A percentile compares a stretch with the other conserved stretches of the same genome.
Evolutionary conservation across 1,140 invertebrate genomes (phyloP).

Genomic region (Hyles euphorbiae): DNA sequence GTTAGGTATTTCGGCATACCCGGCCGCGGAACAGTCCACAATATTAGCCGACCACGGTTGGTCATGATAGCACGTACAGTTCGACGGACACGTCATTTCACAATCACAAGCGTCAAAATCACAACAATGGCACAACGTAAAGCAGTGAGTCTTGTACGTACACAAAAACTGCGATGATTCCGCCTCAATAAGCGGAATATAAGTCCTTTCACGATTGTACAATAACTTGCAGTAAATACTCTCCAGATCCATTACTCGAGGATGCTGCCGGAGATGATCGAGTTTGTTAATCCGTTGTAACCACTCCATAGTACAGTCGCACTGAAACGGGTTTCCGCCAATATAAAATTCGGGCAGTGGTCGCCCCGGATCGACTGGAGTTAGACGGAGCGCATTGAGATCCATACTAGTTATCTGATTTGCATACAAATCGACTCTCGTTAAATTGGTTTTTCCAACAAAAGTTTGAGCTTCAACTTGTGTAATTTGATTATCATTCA

Average conservation of each 20-base stretch:
- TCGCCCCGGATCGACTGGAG: conserved; percentile 81
- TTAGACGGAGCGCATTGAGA: conserved; percentile 84
- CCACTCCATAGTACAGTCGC: conserved; percentile 93
- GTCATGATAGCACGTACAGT: conserved; percentile 96
- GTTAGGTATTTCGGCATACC: conserved; percentile 87
- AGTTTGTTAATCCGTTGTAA: conserved; percentile 89
- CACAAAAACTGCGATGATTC: conserved; percentile 93
- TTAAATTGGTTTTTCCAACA: conserved; percentile 88
- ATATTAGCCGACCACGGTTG: conserved; percentile 95
- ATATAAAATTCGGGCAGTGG: conserved; percentile 90
- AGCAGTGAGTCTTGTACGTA: conserved; percentile 94
- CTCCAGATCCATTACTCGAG: conserved; percentile 92
- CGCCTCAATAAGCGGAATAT: conserved; percentile 88
- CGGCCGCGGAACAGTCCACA: conserved; percentile 90
- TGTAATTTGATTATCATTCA: conserved; percentile 89
- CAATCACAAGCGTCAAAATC: conserved; percentile 97
- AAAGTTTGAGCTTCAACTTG: conserved; percentile 89
- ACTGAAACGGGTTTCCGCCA: conserved; percentile 90
- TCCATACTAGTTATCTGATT: conserved; percentile 90
- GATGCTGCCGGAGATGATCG: conserved; percentile 85
- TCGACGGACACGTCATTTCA: conserved; percentile 95
- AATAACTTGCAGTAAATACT: conserved; percentile 93
- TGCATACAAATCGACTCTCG: conserved; percentile 88
- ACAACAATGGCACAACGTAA: conserved; percentile 94
- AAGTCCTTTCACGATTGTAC: conserved; percentile 87